Conservation (phyloP, 1,140 invertebrate species). For the Drosophila setifemur region DNA sequence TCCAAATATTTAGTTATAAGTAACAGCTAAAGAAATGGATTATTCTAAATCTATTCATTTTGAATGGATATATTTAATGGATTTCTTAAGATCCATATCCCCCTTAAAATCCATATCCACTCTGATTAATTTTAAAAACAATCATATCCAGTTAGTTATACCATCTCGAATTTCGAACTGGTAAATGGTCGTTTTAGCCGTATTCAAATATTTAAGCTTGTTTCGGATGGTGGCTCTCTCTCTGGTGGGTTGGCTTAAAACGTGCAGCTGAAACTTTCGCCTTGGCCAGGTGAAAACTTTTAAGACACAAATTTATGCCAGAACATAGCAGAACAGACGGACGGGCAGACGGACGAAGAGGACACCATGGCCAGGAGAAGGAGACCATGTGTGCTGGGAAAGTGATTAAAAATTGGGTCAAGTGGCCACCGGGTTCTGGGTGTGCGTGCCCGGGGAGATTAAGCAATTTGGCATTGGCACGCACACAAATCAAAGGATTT, state of each 20-base stretch:
- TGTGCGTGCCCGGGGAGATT: conserved; percentile 67
- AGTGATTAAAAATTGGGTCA: conserved; percentile 81
- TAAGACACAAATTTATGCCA: conserved; percentile 75
- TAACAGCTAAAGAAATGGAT: too few relatives aligned
- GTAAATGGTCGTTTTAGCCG: conserved; percentile 6
- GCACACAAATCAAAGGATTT: conserved; percentile 77
- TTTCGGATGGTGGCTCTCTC: conserved; percentile 34
- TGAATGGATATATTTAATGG: too few relatives aligned
- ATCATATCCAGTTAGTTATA: neutral
- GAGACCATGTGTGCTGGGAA: conserved; percentile 64
- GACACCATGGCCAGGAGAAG: too few relatives aligned
- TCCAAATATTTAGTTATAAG: too few relatives aligned
- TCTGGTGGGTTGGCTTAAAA: conserved; percentile 63
- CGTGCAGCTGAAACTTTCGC: conserved; percentile 70
- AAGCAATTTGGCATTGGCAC: conserved; percentile 70
- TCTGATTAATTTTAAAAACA: neutral
- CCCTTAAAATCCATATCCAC: too few relatives aligned
- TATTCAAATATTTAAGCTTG: conserved; percentile 54
- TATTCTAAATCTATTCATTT: too few relatives aligned
- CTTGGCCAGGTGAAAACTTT: conserved; percentile 53
- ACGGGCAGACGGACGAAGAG: conserved; percentile 2
- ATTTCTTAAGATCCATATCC: too few relatives aligned
- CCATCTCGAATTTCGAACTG: conserved; percentile 19
- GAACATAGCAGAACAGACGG: conserved; percentile 2
- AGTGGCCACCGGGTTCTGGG: conserved; percentile 48